Evolutionary conservation across 2,888 invertebrate species (phyloP).

Genomic region (Epinotia ramella): DNA sequence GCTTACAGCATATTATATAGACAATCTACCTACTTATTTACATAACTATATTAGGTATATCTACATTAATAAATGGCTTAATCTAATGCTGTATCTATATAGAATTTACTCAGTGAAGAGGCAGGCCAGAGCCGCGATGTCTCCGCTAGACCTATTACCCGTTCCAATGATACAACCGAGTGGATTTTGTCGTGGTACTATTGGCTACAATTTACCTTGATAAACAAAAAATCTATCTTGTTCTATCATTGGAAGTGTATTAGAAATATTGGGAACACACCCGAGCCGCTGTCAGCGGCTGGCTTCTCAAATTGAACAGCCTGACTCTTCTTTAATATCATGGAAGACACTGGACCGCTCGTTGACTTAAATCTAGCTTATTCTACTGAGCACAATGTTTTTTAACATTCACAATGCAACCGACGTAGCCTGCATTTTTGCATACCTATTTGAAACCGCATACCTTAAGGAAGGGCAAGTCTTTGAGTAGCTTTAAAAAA

Average conservation of each 20-base stretch:
- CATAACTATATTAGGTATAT: conserved; percentile 54
- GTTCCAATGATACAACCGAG: not conserved
- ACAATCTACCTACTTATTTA: conserved; percentile 59
- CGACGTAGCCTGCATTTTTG: not conserved
- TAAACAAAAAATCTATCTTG: not conserved
- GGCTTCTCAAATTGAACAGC: not conserved
- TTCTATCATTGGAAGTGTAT: not conserved
- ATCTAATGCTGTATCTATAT: conserved; percentile 51
- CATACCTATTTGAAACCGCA: conserved; percentile 7
- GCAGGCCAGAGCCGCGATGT: conserved; percentile 18
- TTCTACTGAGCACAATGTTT: conserved; percentile 42
- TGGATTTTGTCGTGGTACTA: not conserved
- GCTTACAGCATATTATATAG: conserved; percentile 78
- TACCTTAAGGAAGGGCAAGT: not conserved
- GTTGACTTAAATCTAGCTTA: conserved; percentile 36
- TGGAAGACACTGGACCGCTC: conserved; percentile 56
- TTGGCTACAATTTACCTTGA: not conserved
- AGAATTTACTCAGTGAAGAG: conserved; percentile 45
- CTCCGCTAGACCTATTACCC: not conserved
- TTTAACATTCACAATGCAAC: not conserved
- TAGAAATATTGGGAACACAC: not conserved
- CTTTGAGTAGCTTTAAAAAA: not conserved
- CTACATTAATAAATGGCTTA: conserved; percentile 60
- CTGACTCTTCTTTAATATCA: conserved; percentile 38
- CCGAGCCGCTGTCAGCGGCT: not conserved